Conservation (phyloP, 2,797 vertebrate genomes). For the Hozukius guyotensis region DNA sequence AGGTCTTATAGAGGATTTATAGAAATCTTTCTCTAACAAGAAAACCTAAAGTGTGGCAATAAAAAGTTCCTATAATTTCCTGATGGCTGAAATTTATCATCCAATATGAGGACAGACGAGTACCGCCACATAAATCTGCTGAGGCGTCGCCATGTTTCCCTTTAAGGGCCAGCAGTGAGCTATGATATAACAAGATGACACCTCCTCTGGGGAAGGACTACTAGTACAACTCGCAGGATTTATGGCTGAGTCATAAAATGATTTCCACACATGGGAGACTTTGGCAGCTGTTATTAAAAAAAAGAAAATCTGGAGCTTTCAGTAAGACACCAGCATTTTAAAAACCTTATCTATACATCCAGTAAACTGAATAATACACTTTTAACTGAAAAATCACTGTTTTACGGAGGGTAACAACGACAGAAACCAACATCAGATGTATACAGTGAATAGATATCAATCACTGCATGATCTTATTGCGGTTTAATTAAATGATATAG, state of each 20-base stretch:
- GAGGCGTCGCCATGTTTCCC: neutral
- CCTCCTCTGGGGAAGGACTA: neutral
- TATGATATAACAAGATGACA: neutral
- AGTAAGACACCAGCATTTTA: neutral
- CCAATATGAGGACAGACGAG: neutral
- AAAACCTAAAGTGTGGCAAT: neutral
- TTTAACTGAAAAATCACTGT: neutral
- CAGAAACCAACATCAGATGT: neutral
- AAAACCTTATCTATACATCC: neutral
- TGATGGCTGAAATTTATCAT: neutral
- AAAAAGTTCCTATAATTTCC: neutral
- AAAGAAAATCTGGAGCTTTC: neutral
- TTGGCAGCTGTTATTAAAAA: neutral
- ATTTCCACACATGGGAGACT: neutral
- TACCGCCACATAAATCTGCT: neutral
- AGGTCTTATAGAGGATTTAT: too few relatives aligned
- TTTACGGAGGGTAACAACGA: neutral
- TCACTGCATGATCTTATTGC: neutral
- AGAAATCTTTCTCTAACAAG: neutral
- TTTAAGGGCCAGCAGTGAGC: neutral
- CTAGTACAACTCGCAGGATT: neutral
- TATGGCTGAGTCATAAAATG: constrained; percentile 3
- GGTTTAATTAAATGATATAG: neutral
- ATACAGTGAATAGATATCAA: neutral
- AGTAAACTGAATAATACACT: too few relatives aligned